Conservation (phyloP, 1,140 invertebrate genomes). For the Dinoponera quadriceps region DNA sequence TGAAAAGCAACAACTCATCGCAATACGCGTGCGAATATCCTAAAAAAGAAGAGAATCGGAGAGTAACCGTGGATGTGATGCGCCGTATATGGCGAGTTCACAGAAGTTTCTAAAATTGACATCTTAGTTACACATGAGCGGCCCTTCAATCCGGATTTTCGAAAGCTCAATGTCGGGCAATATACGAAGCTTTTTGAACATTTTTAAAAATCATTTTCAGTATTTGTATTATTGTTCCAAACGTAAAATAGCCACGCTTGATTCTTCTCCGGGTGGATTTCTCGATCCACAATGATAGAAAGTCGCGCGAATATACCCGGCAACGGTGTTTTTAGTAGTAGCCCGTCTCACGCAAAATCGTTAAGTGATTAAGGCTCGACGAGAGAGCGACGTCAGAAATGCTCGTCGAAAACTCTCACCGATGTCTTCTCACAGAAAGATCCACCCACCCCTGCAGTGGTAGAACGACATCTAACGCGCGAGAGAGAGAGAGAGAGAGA, state of each 20-base stretch:
- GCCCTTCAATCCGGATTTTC: too few species aligned
- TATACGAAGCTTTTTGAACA: too few species aligned
- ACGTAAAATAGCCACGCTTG: not conserved
- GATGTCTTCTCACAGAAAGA: slow-evolving; percentile 15
- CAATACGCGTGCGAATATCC: too few species aligned
- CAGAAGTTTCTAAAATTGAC: too few species aligned
- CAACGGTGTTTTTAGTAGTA: not conserved
- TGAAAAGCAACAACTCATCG: too few species aligned
- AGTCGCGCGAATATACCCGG: not conserved
- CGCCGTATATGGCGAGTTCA: too few species aligned
- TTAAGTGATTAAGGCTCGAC: slow-evolving; percentile 29
- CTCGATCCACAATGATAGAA: not conserved
- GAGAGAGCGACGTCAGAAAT: slow-evolving; percentile 1
- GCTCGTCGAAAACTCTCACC: not conserved
- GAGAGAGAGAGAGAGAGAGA: not conserved
- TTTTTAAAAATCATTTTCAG: too few species aligned
- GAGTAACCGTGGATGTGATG: too few species aligned
- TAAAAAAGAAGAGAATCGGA: too few species aligned
- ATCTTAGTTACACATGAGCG: too few species aligned
- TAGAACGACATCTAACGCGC: slow-evolving; percentile 3
- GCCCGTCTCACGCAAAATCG: not conserved
- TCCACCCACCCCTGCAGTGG: not conserved
- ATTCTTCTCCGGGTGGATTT: not conserved
- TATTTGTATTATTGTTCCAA: too few species aligned
- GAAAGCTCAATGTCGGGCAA: too few species aligned